Conservation (phyloP, 2,113 vertebrate genomes). For the Haemorhous mexicanus region DNA sequence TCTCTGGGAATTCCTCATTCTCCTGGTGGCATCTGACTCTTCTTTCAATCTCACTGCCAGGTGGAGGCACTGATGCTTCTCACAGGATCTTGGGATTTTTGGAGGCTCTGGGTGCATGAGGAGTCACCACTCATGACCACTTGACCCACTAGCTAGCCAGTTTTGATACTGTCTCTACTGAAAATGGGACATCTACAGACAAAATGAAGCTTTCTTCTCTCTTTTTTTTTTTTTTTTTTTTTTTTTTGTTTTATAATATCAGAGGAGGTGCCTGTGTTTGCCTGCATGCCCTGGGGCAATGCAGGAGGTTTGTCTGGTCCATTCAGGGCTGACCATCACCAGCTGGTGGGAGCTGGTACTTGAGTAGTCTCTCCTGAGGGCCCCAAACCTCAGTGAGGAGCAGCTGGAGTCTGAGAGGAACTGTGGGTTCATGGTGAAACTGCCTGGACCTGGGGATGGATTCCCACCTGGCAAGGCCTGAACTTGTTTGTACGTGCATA, state of each 20-base stretch:
- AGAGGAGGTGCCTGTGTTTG: not conserved
- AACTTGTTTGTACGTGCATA: accelerated
- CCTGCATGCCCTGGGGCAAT: not conserved
- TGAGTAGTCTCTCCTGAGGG: not conserved
- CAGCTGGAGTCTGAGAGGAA: not conserved
- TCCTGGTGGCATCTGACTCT: not conserved
- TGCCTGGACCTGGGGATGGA: accelerated
- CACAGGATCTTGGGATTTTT: not conserved
- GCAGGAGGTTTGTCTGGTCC: not conserved
- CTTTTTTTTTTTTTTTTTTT: no score
- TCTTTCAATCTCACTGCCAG: not conserved
- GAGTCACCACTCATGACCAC: not conserved
- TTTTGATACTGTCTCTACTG: not conserved
- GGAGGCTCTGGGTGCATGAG: not conserved
- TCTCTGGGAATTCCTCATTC: not conserved
- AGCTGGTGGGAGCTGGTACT: not conserved
- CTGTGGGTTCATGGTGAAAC: not conserved
- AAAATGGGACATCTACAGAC: not conserved
- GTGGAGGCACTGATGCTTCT: not conserved
- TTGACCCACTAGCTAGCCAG: not conserved
- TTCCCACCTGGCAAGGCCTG: not conserved
- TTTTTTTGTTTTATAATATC: not conserved
- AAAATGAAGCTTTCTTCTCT: not conserved
- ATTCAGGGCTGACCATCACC: not conserved
- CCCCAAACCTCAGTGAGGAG: not conserved